Evolutionary conservation across 2,797 vertebrate genomes (phyloP).

Genomic region (Myripristis jacobus): DNA sequence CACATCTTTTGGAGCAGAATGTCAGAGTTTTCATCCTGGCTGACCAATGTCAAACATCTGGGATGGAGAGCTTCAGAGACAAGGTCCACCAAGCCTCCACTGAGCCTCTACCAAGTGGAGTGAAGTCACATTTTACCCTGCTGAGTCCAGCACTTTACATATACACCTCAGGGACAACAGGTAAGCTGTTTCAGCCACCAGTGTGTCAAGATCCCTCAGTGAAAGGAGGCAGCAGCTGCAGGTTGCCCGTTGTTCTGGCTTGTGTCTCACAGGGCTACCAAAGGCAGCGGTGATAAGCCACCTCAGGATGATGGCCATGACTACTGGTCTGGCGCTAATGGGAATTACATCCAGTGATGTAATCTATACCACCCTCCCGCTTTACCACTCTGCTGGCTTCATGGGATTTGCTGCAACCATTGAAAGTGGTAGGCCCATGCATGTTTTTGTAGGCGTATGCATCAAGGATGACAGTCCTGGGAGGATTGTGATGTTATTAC

Average conservation of each 20-base stretch:
- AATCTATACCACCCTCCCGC: conserved; percentile 83
- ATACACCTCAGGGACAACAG: conserved; percentile 94
- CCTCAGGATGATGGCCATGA: conserved; percentile 61
- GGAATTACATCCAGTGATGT: conserved; percentile 76
- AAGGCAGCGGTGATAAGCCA: conserved; percentile 86
- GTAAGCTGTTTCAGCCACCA: conserved; percentile 65
- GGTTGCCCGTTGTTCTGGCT: background rate
- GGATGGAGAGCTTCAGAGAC: conserved; percentile 78
- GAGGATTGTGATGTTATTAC: background rate
- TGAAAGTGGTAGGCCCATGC: conserved; percentile 70
- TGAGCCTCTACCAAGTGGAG: conserved; percentile 76
- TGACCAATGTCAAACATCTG: conserved; percentile 68
- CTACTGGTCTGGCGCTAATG: background rate
- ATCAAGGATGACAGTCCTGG: background rate
- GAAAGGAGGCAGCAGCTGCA: background rate
- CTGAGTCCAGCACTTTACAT: conserved; percentile 83
- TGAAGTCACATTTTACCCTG: conserved; percentile 79
- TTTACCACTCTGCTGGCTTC: conserved; percentile 86
- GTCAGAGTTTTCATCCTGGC: conserved; percentile 81
- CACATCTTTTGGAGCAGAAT: conserved; percentile 80
- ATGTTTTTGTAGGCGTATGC: no score
- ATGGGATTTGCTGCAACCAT: conserved; percentile 79
- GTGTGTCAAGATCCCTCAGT: background rate
- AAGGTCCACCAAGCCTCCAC: conserved; percentile 83
- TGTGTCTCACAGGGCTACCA: conserved; percentile 83